Percentiles rank a stretch among this genome's conserved stretches.
phyloP scores from a whole-genome alignment of 2,113 vertebrate genomes.

The Piaya cayana region DNA sequence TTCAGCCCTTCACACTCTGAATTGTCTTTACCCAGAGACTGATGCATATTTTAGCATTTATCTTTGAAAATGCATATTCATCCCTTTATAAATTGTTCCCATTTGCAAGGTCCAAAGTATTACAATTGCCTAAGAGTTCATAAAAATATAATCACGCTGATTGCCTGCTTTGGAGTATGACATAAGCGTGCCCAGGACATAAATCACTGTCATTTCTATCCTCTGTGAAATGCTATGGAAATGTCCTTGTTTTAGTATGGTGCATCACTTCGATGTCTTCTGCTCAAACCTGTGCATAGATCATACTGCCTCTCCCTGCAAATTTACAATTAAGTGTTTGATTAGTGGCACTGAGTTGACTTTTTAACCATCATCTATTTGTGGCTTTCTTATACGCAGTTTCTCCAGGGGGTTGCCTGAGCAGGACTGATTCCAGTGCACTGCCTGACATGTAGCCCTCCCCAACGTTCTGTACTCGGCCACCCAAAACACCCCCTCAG shows the following conservation, averaged over 20 bases:
- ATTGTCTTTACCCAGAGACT: neutral
- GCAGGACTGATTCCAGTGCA: neutral
- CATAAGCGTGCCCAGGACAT: neutral
- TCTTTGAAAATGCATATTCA: neutral
- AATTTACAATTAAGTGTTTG: neutral
- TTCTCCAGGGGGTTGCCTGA: neutral
- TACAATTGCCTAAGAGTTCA: neutral
- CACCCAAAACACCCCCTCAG: neutral
- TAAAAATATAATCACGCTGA: neutral
- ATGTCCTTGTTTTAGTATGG: neutral
- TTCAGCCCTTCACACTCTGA: neutral
- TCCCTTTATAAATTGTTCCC: neutral
- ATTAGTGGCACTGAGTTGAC: neutral
- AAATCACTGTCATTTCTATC: rapidly evolving
- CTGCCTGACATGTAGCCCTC: neutral
- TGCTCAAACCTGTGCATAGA: neutral
- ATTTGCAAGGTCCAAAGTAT: neutral
- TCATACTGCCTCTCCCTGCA: neutral
- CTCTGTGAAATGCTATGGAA: neutral
- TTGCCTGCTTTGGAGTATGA: neutral
- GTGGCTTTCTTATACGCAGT: neutral
- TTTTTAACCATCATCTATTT: neutral
- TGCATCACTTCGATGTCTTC: neutral
- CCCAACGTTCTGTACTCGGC: neutral
- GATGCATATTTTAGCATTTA: neutral